phyloP scores from a whole-genome alignment of 2,888 invertebrate species.

The Cryptus armator region DNA sequence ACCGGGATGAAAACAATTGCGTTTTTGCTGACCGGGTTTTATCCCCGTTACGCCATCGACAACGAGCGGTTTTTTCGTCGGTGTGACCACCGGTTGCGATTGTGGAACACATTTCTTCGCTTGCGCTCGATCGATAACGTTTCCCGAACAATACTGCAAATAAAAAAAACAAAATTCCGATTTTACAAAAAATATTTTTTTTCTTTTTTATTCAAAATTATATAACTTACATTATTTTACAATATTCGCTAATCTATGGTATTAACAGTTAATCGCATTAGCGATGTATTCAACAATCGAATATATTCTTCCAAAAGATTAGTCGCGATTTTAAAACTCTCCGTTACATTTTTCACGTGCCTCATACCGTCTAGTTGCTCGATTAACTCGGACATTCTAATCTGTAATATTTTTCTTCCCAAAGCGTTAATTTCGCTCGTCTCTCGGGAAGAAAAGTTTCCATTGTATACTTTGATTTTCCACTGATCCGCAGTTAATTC shows the following conservation, averaged over 20 bases:
- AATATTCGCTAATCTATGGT: conserved; percentile 10
- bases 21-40: conserved; percentile 86
- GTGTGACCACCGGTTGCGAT: conserved; percentile 80
- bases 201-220: conserved; percentile 48
- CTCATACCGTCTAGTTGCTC: conserved; percentile 73
- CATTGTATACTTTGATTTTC: conserved; percentile 78
- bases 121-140: conserved; percentile 82
- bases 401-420: conserved; percentile 72
- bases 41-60: conserved; percentile 81
- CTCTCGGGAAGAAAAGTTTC: conserved; percentile 74
- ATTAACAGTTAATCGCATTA: conserved; percentile 25
- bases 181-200: conserved; percentile 8
- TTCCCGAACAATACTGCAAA: conserved; percentile 82
- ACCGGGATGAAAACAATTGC: conserved; percentile 97
- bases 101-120: conserved; percentile 82
- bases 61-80: conserved; percentile 76
- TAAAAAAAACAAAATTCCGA: conserved; percentile 43
- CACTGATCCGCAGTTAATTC: conserved; percentile 70
- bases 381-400: conserved; percentile 72
- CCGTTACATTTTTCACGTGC: conserved; percentile 65
- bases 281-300: conserved; percentile 51
- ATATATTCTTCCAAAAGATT: conserved; percentile 76
- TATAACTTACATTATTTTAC: conserved; percentile 5
- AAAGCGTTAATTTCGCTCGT: conserved; percentile 65
- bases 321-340: conserved; percentile 77